Conservation (phyloP, 2,888 invertebrate genomes). For the Adelphocoris suturalis region DNA sequence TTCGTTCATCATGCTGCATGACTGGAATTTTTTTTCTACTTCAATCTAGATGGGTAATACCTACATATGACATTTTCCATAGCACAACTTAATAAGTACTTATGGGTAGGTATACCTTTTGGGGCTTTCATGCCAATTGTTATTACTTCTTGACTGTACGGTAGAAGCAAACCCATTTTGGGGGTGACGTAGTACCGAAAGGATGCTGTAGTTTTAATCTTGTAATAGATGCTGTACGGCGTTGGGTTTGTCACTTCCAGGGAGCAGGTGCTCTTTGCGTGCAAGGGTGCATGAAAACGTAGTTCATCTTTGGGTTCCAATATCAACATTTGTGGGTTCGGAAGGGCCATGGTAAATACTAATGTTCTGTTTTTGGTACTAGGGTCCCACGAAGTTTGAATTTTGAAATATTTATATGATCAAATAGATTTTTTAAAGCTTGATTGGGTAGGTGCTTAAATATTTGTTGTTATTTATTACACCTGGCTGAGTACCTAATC, state of each 20-base stretch:
- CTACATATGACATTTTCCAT: no score
- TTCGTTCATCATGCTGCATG: no score
- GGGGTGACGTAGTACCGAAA: constrained; percentile 71
- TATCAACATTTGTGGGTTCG: constrained; percentile 71
- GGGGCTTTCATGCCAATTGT: constrained; percentile 69
- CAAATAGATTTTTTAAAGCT: background rate
- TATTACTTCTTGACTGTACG: constrained; percentile 68
- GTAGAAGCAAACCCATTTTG: constrained; percentile 70
- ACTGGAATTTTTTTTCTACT: no score
- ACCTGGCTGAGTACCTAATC: background rate
- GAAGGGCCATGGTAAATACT: constrained; percentile 28
- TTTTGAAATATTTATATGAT: background rate
- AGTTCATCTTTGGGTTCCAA: constrained; percentile 71
- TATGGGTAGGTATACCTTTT: constrained; percentile 45
- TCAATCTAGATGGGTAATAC: no score
- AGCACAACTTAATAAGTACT: no score
- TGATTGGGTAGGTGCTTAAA: background rate
- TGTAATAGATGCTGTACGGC: constrained; percentile 73
- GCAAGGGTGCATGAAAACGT: constrained; percentile 59
- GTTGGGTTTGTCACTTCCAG: constrained; percentile 73
- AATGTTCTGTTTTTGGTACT: background rate
- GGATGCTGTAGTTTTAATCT: constrained; percentile 73
- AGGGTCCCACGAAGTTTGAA: background rate
- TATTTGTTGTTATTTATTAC: background rate
- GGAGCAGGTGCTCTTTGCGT: constrained; percentile 46